Percentiles rank a stretch among this genome's conserved stretches.
phyloP scores from a whole-genome alignment of 1,140 invertebrate species.

The Homarus americanus region DNA sequence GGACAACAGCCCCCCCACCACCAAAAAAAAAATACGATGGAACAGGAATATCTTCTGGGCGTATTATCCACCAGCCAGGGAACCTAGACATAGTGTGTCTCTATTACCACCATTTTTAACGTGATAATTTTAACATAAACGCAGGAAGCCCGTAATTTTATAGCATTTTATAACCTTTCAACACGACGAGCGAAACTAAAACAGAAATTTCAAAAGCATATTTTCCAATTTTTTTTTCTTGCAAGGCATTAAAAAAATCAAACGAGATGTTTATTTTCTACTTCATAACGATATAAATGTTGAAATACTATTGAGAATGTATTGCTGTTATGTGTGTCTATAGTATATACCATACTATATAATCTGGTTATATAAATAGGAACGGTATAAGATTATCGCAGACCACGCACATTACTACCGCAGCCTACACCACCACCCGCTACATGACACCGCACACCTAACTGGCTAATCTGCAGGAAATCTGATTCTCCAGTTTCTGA shows the following conservation, averaged over 20 bases:
- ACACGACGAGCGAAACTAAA: conserved; percentile 18
- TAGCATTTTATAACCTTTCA: conserved; percentile 20
- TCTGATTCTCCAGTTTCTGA: too few relatives aligned
- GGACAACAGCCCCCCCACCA: neutral
- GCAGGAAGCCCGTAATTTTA: conserved; percentile 27
- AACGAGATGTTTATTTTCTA: too few relatives aligned
- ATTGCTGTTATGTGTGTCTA: too few relatives aligned
- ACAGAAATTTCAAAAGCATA: neutral
- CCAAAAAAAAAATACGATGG: neutral
- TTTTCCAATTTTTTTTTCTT: neutral
- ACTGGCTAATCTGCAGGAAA: too few relatives aligned
- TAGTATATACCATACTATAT: too few relatives aligned
- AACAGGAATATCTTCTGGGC: neutral
- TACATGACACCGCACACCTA: too few relatives aligned
- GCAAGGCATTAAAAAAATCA: neutral
- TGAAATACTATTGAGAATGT: too few relatives aligned
- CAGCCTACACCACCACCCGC: too few relatives aligned
- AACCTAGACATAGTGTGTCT: conserved; percentile 26
- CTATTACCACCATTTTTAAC: conserved; percentile 27
- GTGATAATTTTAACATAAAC: conserved; percentile 38
- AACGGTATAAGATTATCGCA: too few relatives aligned
- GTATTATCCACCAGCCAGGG: neutral
- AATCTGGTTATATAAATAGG: too few relatives aligned
- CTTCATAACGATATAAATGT: neutral
- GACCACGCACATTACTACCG: too few relatives aligned